A percentile compares a stretch with the other conserved stretches of the same genome.
Conservation (phyloP, 2,797 vertebrate species). For the Danio aesculapii region DNA sequence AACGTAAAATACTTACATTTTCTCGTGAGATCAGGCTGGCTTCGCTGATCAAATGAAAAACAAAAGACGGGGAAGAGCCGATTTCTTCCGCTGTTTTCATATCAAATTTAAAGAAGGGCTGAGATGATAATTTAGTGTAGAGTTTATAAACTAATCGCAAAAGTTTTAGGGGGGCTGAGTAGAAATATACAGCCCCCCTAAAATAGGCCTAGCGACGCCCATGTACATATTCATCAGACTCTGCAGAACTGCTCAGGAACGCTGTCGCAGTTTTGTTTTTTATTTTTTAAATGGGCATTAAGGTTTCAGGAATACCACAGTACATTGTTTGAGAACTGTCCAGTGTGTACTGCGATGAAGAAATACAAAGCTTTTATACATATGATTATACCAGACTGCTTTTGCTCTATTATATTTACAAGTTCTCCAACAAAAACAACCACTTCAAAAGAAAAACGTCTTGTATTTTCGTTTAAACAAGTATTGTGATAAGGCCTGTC, state of each 20-base stretch:
- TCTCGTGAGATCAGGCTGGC: too few relatives aligned
- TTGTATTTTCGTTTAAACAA: neutral
- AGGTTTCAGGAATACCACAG: neutral
- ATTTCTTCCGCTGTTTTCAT: too few relatives aligned
- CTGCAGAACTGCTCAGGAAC: neutral
- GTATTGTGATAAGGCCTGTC: neutral
- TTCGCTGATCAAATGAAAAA: too few relatives aligned
- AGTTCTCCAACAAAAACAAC: neutral
- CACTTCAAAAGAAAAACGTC: neutral
- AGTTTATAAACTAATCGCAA: too few relatives aligned
- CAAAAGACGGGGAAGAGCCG: too few relatives aligned
- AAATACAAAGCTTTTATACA: slow-evolving; percentile 4
- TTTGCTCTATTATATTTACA: slow-evolving; percentile 20
- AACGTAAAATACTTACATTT: too few relatives aligned
- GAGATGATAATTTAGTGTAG: too few relatives aligned
- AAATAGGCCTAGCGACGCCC: too few relatives aligned
- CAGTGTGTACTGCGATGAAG: slow-evolving; percentile 15
- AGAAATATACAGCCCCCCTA: too few relatives aligned
- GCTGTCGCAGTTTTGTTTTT: neutral
- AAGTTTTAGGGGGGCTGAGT: too few relatives aligned
- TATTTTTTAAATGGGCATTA: slow-evolving; percentile 39
- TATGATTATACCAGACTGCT: slow-evolving; percentile 5
- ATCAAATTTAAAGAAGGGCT: too few relatives aligned
- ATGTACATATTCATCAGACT: neutral
- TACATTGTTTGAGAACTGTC: slow-evolving; percentile 5